These are phyloP conservation scores for Sinodicranocentrus sp. DNA, from an alignment of 2,888 invertebrate genomes.

Conservation along the genomic window DNA sequence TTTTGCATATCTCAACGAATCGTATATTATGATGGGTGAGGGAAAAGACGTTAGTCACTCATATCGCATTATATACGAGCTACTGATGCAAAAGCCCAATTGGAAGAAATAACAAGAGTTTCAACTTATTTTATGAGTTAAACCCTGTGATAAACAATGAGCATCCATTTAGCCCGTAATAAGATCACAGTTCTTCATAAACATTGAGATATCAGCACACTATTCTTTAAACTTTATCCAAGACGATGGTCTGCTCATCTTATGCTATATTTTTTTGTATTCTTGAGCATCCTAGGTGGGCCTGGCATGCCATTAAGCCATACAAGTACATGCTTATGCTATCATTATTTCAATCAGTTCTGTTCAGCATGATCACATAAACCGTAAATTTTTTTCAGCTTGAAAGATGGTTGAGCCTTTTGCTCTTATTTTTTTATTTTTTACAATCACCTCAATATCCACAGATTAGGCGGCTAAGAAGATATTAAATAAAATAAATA, in stretches of 20 bases:
- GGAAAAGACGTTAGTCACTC: neutral
- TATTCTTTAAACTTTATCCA: neutral
- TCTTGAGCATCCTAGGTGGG: conserved; percentile 48
- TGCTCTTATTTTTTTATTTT: conserved; percentile 4
- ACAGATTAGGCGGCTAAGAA: no score
- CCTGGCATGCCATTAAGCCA: conserved; percentile 62
- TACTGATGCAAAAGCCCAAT: no score
- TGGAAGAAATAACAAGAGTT: no score
- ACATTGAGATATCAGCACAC: conserved; percentile 16
- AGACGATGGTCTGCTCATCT: neutral
- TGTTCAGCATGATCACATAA: conserved; percentile 52
- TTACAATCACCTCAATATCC: conserved; percentile 18
- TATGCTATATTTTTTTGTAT: neutral
- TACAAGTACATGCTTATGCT: conserved; percentile 57
- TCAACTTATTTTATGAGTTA: neutral
- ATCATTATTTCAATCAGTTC: conserved; percentile 64
- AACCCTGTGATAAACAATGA: conserved; percentile 23
- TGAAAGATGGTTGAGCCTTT: no score
- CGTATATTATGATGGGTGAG: neutral
- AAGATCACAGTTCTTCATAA: neutral
- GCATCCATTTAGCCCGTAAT: conserved; percentile 3
- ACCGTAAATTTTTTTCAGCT: conserved; percentile 53
- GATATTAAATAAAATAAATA: no score
- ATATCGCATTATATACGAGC: neutral
- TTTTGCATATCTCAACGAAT: no score